Conservation (phyloP, 2,888 invertebrate species). For the Neuroscelio doddi region DNA sequence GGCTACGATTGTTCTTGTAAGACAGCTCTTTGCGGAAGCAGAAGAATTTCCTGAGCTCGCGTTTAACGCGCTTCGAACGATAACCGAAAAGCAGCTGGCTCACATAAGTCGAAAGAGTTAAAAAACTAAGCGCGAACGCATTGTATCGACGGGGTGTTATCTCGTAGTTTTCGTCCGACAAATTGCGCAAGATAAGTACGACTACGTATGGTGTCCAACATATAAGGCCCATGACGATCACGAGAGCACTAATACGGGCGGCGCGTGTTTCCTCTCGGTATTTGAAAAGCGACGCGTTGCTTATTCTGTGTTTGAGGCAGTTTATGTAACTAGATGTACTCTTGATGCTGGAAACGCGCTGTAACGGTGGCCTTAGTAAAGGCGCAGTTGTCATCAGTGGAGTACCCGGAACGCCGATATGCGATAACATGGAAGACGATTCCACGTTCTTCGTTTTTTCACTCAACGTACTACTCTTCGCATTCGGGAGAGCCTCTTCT, state of each 20-base stretch:
- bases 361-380: slow-evolving; percentile 71
- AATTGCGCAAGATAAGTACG: slow-evolving; percentile 72
- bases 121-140: slow-evolving; percentile 61
- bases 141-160: slow-evolving; percentile 60
- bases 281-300: slow-evolving; percentile 87
- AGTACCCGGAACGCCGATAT: slow-evolving; percentile 69
- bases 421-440: slow-evolving; percentile 49
- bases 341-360: slow-evolving; percentile 69
- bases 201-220: slow-evolving; percentile 76
- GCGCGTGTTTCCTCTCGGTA: slow-evolving; percentile 92
- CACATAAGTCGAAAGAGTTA: slow-evolving; percentile 78
- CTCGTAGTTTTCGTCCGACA: slow-evolving; percentile 53
- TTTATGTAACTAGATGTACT: slow-evolving; percentile 79
- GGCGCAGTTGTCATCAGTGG: slow-evolving; percentile 74
- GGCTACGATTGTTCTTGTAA: slow-evolving; percentile 69
- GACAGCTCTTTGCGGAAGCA: slow-evolving; percentile 68
- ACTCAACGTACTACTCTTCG: background rate
- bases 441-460: slow-evolving; percentile 9
- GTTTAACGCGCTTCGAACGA: slow-evolving; percentile 79
- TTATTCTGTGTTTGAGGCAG: slow-evolving; percentile 84
- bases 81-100: slow-evolving; percentile 86
- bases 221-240: slow-evolving; percentile 79
- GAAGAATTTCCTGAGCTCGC: slow-evolving; percentile 75
- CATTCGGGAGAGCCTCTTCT: background rate
- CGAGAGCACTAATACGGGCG: slow-evolving; percentile 87